Percentiles rank a stretch among this genome's conserved stretches.
Evolutionary conservation across 2,888 invertebrate species (phyloP).

Genomic region (Diplazon laetatorius): DNA sequence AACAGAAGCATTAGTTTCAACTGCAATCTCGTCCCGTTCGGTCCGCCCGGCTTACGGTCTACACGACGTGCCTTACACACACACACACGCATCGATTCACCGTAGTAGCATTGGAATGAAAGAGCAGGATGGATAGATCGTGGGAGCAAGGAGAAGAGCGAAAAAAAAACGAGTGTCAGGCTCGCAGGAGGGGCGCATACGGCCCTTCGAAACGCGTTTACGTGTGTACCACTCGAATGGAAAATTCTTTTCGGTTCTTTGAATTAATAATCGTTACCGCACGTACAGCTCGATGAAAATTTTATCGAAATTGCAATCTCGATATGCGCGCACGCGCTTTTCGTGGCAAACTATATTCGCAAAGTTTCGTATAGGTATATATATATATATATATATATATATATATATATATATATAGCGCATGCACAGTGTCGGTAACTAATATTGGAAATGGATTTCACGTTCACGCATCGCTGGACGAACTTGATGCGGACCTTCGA

Average conservation of each 20-base stretch:
- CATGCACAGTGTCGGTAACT: not conserved
- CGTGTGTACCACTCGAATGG: conserved; percentile 40
- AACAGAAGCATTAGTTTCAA: conserved; percentile 61
- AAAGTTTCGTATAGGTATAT: not conserved
- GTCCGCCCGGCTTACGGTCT: conserved; percentile 14
- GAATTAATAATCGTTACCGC: conserved; percentile 60
- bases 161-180: conserved; percentile 69
- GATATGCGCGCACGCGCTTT: conserved; percentile 32
- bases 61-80: conserved; percentile 44
- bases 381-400: too few species aligned
- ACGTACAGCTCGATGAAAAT: conserved; percentile 24
- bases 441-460: not conserved
- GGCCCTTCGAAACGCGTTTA: conserved; percentile 20
- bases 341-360: not conserved
- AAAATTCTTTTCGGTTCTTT: conserved; percentile 59
- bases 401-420: too few species aligned
- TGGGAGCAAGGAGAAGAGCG: conserved; percentile 38
- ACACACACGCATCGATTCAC: conserved; percentile 50
- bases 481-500: not conserved
- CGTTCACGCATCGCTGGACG: conserved; percentile 7
- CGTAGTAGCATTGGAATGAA: conserved; percentile 24
- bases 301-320: conserved; percentile 60
- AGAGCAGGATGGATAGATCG: conserved; percentile 42
- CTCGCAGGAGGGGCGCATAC: conserved; percentile 67
- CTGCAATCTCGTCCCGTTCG: conserved; percentile 56